Evolutionary conservation across 2,888 invertebrate genomes (phyloP), one percentile per base, ranked within the genome.

Genomic region (Herminia tarsipennalis): DNA sequence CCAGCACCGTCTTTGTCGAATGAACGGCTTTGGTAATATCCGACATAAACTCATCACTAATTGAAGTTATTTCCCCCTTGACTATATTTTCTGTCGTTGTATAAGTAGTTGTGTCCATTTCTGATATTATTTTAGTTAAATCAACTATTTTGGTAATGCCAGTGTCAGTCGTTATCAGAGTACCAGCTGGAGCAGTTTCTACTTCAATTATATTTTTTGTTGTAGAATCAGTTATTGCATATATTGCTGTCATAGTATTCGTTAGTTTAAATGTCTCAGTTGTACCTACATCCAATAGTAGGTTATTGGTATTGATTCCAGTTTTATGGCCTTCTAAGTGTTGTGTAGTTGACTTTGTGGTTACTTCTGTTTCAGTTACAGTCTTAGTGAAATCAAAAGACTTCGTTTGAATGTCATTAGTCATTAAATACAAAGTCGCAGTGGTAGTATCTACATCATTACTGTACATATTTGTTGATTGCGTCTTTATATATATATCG

Each of bases 321-420:
- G 35, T 27, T 37, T 37, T 9, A 5, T 41, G 9, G 5, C 17
- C 17, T 8, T 42, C 25, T 8, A 9, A 3, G 35, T 10, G n/a
- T 22, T 36, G 16, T 47, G 29, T 41, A 12, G 9, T 22, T 24
- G 38, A 36, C 20, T 10, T n/a, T n/a, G 36, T 14, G 1, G 37
- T 39, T 21, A 8, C 12, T 10, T 20, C 14, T 2, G 17, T 28
- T 36, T 18, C 18, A 16, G 17, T 10, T 24, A 3, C 8, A 6
- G 12, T 5, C 20, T 18, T 3, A 18, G 20, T 18, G 20, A 18
- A 3, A 18, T 18, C 20, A 18, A 18, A 18, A 18, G 20, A 5
- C 20, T n/a, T n/a, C n/a, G n/a, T n/a, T n/a, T n/a, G n/a, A n/a
- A n/a, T n/a, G n/a, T n/a, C n/a, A n/a, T n/a, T n/a, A n/a, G n/a